Evolutionary conservation across 2,888 invertebrate genomes (phyloP), one percentile per base, ranked within the genome.

Genomic region (Drosophila atripex): DNA sequence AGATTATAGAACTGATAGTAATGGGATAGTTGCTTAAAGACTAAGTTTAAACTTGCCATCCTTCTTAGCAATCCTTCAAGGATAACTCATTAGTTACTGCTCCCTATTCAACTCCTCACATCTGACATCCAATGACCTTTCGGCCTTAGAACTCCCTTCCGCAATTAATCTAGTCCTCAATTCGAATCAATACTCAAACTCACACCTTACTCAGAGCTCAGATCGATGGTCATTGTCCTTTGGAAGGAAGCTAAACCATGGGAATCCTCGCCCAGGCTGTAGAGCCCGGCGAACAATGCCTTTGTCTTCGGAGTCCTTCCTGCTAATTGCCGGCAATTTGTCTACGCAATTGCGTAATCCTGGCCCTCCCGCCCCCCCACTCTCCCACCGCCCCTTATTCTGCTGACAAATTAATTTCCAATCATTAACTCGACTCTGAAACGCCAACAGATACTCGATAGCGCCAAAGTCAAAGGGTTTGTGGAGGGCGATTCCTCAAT

Each of bases 331-430:
- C 58, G 61, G 61, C 83, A 79, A 87, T 82, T 82, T 85, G 86
- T 82, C 72, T 52, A 74, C 55, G 71, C 65, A 53, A 59, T 68
- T 63, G 72, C 52, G 43, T 60, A 60, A 60, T 60, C 50, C 49
- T 41, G 32, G 12, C 16, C 68, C 46, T 56, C 55, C 41, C 51
- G 53, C 43, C 69, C 55, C 41, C 51, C 66, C 43, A 12, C 60
- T 23, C n/a, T 9, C 14, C 16, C 49, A 43, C 3, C 45, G 8
- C 28, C 9, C 46, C 51, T 46, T 49, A 39, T 12, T 21, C 39
- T 28, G 53, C 56, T 51, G 74, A 65, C 77, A 79, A 82, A 82
- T 87, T 82, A 85, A 82, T 82, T 82, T 82, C 83, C 79, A 82
- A 87, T 82, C 82, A 85, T 82, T 87, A 82, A 82, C 75, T 68